A percentile compares a stretch with the other conserved stretches of the same genome.
Evolutionary conservation across 2,113 vertebrate species (phyloP).

Genomic region (Ailuropoda melanoleuca): DNA sequence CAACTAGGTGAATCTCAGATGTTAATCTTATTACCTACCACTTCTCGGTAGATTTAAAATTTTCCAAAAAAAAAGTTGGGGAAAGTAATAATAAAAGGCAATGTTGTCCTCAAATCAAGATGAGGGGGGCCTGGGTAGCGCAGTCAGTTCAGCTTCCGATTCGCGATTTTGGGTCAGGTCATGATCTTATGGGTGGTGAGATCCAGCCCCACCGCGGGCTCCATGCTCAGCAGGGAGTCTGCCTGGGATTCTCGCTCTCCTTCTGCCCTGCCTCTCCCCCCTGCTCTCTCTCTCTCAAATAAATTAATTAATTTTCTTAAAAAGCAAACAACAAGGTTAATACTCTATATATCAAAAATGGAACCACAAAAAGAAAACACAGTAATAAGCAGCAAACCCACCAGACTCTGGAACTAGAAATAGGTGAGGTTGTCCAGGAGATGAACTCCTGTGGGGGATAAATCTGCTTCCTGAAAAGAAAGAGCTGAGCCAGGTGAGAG

Average conservation of each 20-base stretch:
- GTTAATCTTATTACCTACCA: background rate
- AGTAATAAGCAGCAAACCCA: background rate
- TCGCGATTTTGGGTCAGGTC: background rate
- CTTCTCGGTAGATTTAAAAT: background rate
- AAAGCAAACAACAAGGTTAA: background rate
- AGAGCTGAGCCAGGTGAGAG: background rate
- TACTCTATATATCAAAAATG: background rate
- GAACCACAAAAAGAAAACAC: background rate
- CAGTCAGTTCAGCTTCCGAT: background rate
- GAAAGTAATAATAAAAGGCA: background rate
- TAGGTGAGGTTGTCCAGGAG: background rate
- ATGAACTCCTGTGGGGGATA: background rate
- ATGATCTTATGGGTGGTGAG: background rate
- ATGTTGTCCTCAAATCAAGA: background rate
- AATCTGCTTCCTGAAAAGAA: background rate
- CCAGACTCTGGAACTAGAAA: background rate
- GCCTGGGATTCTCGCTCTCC: background rate
- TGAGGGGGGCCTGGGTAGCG: background rate
- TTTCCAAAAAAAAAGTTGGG: background rate
- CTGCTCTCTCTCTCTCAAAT: background rate
- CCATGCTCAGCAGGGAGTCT: background rate
- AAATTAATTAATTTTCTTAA: background rate
- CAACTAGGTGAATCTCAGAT: background rate
- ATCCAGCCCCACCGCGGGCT: background rate
- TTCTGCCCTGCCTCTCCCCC: background rate